Conservation (phyloP, 1,140 invertebrate genomes). For the Bactericera cockerelli region DNA sequence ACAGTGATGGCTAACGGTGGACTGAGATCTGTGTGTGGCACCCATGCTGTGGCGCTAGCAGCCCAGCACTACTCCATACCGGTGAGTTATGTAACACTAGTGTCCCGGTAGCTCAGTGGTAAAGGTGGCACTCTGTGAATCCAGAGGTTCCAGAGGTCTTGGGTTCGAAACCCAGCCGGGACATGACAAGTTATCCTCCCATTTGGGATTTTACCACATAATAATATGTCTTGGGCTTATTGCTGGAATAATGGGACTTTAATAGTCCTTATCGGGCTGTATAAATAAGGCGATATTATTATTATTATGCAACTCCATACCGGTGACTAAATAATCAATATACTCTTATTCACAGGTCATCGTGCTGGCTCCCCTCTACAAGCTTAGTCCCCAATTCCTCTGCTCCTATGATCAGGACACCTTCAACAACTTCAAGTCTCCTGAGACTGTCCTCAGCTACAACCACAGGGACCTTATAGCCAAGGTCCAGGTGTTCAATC, state of each 20-base stretch:
- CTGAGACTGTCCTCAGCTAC: constrained; percentile 40
- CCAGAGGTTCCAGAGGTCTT: too few species aligned
- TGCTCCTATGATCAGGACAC: constrained; percentile 58
- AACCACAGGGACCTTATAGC: constrained; percentile 36
- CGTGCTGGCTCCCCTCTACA: constrained; percentile 74
- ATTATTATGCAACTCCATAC: too few species aligned
- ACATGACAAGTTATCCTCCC: too few species aligned
- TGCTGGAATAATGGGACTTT: too few species aligned
- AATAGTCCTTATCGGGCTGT: too few species aligned
- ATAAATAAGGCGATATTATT: too few species aligned
- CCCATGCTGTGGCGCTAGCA: constrained; percentile 62
- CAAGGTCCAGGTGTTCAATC: constrained; percentile 59
- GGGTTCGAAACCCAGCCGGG: too few species aligned
- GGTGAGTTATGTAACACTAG: constrained; percentile 52
- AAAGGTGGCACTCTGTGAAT: too few species aligned
- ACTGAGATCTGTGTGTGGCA: constrained; percentile 61
- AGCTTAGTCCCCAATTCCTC: constrained; percentile 67
- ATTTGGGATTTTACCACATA: too few species aligned
- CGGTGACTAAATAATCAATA: constrained; percentile 90
- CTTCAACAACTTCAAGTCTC: constrained; percentile 62
- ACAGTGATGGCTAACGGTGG: constrained; percentile 84
- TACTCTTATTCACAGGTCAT: too few species aligned
- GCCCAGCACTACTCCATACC: constrained; percentile 84
- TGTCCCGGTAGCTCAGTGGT: too few species aligned
- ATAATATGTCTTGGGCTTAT: too few species aligned